phyloP scores from a whole-genome alignment of 2,888 invertebrate genomes.

The Drosophila emarginata region DNA sequence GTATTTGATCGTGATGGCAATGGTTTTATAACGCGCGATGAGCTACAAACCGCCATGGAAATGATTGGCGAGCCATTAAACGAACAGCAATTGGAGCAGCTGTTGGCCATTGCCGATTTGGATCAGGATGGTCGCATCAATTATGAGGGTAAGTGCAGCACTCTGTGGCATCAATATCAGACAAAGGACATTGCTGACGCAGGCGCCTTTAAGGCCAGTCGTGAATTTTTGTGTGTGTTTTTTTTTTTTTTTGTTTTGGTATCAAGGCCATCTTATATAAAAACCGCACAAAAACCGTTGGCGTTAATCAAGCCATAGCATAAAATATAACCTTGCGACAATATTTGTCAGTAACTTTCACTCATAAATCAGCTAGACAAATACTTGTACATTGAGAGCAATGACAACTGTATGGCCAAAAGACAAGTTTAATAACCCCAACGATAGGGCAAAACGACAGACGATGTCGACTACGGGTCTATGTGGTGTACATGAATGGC shows the following conservation, averaged over 20 bases:
- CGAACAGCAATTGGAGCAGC: constrained; percentile 89
- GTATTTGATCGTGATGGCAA: constrained; percentile 95
- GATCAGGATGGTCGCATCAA: constrained; percentile 92
- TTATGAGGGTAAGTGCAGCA: constrained; percentile 87
- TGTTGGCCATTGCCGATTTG: constrained; percentile 89
- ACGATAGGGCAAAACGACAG: constrained; percentile 24
- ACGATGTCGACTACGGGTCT: constrained; percentile 16
- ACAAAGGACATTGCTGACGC: constrained; percentile 51
- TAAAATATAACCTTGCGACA: constrained; percentile 59
- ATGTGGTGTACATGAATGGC: neutral
- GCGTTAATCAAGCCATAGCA: constrained; percentile 62
- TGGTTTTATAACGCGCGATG: constrained; percentile 93
- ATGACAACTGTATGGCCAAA: constrained; percentile 3
- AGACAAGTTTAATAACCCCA: constrained; percentile 58
- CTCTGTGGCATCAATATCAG: neutral
- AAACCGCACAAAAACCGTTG: constrained; percentile 22
- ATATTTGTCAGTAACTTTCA: constrained; percentile 59
- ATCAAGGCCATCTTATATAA: constrained; percentile 42
- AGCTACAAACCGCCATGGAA: constrained; percentile 90
- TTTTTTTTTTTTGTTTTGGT: neutral
- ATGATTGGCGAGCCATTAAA: constrained; percentile 91
- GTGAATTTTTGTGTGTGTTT: neutral
- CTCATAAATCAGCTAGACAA: constrained; percentile 72
- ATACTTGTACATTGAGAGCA: constrained; percentile 38
- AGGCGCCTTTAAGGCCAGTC: constrained; percentile 9